phyloP scores from a whole-genome alignment of 2,888 invertebrate genomes.

The Branchipolynoe longqiensis region DNA sequence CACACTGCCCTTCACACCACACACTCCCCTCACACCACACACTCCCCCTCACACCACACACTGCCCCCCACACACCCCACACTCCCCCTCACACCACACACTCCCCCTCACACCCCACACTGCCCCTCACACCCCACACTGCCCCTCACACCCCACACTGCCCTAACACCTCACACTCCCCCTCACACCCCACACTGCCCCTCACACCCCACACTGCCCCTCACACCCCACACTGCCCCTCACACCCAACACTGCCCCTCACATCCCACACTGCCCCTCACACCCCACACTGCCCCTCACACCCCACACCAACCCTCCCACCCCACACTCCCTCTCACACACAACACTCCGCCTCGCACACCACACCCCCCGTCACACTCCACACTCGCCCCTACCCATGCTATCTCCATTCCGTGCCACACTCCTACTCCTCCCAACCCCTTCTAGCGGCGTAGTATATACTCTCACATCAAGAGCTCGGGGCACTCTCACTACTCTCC shows the following conservation, averaged over 20 bases:
- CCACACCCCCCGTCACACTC: background rate
- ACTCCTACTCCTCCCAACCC: background rate
- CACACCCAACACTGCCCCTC: background rate
- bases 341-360: background rate
- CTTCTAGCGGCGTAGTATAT: background rate
- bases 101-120: background rate
- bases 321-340: background rate
- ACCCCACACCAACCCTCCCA: background rate
- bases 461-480: background rate
- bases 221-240: background rate
- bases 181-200: background rate
- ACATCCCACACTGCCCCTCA: background rate
- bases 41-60: background rate
- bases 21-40: background rate
- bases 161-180: background rate
- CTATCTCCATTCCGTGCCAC: background rate
- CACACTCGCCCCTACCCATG: background rate
- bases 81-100: background rate
- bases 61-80: background rate
- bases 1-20: background rate
- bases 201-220: background rate
- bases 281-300: background rate
- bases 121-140: background rate
- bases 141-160: background rate
- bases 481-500: background rate